Evolutionary conservation across 2,797 vertebrate species (phyloP).

Genomic region (Acomys russatus): DNA sequence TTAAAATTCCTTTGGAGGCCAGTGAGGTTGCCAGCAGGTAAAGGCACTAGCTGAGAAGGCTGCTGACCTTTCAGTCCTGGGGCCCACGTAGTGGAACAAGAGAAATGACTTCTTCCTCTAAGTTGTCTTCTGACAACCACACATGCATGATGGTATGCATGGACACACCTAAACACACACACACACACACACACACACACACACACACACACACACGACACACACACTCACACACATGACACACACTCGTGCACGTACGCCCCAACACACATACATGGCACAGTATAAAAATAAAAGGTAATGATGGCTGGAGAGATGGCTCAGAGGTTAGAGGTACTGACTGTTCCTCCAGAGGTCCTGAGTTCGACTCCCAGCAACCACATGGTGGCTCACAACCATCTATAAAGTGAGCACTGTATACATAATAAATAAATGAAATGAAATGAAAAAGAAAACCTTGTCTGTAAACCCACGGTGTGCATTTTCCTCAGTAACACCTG

Average conservation of each 20-base stretch:
- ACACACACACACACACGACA: not conserved
- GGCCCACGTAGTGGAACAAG: not conserved
- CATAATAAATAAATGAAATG: not conserved
- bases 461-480: not conserved
- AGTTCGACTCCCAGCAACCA: too few relatives aligned
- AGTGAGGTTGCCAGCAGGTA: not conserved
- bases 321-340: too few relatives aligned
- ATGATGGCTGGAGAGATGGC: too few relatives aligned
- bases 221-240: not conserved
- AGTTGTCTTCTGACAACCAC: not conserved
- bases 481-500: not conserved
- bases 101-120: not conserved
- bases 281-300: too few relatives aligned
- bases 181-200: too few relatives aligned
- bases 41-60: not conserved
- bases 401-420: too few relatives aligned
- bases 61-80: not conserved
- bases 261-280: not conserved
- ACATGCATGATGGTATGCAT: not conserved
- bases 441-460: not conserved
- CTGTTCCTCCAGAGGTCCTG: too few relatives aligned
- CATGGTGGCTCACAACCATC: too few relatives aligned
- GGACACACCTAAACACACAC: not conserved
- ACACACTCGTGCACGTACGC: too few relatives aligned
- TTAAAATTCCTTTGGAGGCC: not conserved